phyloP scores from a whole-genome alignment of 2,113 vertebrate genomes.

The Sigmodon hispidus region DNA sequence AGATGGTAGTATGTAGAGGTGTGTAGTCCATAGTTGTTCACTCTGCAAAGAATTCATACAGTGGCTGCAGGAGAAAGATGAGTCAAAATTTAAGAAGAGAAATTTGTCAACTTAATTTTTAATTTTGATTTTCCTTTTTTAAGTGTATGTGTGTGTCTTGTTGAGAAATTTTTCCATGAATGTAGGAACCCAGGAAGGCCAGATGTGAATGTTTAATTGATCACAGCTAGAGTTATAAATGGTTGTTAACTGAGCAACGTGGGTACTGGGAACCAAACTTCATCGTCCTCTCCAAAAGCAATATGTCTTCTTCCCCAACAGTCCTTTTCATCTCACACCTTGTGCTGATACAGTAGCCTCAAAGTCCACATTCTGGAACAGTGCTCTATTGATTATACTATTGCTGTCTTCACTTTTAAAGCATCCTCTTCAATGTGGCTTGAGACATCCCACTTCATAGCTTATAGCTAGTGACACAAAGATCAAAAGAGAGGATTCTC shows the following conservation, averaged over 20 bases:
- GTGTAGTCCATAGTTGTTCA: background rate
- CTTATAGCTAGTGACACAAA: background rate
- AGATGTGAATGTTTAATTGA: no score
- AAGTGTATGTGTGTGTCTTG: no score
- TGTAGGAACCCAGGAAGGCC: no score
- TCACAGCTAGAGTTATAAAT: no score
- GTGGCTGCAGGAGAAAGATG: background rate
- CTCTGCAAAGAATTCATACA: background rate
- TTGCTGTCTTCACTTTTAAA: background rate
- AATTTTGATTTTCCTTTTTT: no score
- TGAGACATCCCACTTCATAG: background rate
- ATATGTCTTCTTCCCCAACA: no score
- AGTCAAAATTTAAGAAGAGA: background rate
- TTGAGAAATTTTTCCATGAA: no score
- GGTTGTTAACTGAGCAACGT: no score
- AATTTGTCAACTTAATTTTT: background rate
- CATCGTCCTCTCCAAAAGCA: no score
- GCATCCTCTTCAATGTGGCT: background rate
- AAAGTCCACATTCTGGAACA: background rate
- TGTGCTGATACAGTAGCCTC: background rate
- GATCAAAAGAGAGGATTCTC: background rate
- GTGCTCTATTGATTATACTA: background rate
- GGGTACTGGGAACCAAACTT: no score
- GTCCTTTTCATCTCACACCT: background rate
- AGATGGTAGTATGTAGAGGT: background rate